A percentile compares a stretch with the other conserved stretches of the same genome.
Evolutionary conservation across 2,113 vertebrate species (phyloP).

Genomic region (Turnix velox): DNA sequence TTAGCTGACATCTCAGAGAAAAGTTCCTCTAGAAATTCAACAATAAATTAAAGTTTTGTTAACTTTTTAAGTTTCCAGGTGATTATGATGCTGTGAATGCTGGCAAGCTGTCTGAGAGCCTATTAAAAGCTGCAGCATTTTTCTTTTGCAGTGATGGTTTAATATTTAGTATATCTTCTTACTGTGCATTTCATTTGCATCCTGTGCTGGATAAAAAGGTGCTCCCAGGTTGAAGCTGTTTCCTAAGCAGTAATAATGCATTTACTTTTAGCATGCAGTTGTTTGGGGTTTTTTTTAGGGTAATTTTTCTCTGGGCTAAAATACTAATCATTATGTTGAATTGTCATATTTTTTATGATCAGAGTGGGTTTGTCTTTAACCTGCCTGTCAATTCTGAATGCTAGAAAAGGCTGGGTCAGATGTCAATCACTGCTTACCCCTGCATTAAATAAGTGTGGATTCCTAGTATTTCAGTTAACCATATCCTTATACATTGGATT

Average conservation of each 20-base stretch:
- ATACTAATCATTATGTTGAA: background rate
- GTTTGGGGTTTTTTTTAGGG: constrained; percentile 4
- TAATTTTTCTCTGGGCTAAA: constrained; percentile 26
- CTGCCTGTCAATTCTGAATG: background rate
- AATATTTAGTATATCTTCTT: background rate
- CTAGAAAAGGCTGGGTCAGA: background rate
- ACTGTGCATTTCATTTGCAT: background rate
- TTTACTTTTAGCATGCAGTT: background rate
- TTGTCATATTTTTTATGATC: background rate
- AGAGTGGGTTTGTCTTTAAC: constrained; percentile 5
- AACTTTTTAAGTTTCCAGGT: background rate
- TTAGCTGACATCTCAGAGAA: background rate
- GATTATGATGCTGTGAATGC: background rate
- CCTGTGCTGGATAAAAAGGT: background rate
- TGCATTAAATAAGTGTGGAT: background rate
- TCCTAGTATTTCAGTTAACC: background rate
- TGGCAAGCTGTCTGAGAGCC: background rate
- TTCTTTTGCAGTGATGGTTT: background rate
- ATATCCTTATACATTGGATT: background rate
- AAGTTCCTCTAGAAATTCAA: background rate
- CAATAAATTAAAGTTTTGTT: constrained; percentile 16
- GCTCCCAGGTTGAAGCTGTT: background rate
- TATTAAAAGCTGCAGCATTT: background rate
- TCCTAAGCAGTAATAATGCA: background rate
- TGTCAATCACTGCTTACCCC: background rate